Conservation (phyloP, 30 jellyfish, hydroid and myxozoan genomes). For the Clytia hemisphaerica region DNA sequence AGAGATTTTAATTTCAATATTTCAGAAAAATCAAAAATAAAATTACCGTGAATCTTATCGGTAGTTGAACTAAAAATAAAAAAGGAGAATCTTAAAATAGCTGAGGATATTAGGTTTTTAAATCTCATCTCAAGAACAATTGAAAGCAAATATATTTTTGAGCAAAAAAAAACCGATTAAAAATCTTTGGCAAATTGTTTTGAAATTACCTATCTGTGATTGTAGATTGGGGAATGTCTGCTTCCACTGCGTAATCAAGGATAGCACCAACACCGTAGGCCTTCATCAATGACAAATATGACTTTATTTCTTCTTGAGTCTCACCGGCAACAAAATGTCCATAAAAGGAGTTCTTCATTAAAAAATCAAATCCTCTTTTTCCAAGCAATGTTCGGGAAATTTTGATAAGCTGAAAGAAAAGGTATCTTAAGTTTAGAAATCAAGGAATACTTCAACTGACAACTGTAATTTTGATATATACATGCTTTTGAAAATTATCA, state of each 20-base stretch:
- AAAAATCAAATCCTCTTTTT: conserved; percentile 41
- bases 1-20: too few species aligned
- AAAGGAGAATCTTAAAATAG: too few species aligned
- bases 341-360: conserved; percentile 71
- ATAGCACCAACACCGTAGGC: conserved; percentile 89
- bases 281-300: conserved; percentile 53
- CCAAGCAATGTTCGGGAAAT: conserved; percentile 66
- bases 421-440: neutral
- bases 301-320: conserved; percentile 58
- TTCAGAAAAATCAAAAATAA: too few species aligned
- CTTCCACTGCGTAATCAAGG: conserved; percentile 91
- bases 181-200: too few species aligned
- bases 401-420: conserved; percentile 44
- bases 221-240: conserved; percentile 82
- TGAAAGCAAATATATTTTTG: too few species aligned
- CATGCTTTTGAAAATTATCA: neutral
- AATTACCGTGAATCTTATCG: too few species aligned
- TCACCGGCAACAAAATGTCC: conserved; percentile 98
- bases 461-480: neutral
- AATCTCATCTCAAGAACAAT: too few species aligned
- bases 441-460: neutral
- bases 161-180: too few species aligned
- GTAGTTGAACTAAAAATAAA: too few species aligned
- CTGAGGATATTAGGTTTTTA: too few species aligned
- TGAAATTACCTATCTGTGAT: too few species aligned